These are phyloP conservation scores for Aldrovandia affinis DNA, from an alignment of 2,797 vertebrate species.

Conservation along the genomic window DNA sequence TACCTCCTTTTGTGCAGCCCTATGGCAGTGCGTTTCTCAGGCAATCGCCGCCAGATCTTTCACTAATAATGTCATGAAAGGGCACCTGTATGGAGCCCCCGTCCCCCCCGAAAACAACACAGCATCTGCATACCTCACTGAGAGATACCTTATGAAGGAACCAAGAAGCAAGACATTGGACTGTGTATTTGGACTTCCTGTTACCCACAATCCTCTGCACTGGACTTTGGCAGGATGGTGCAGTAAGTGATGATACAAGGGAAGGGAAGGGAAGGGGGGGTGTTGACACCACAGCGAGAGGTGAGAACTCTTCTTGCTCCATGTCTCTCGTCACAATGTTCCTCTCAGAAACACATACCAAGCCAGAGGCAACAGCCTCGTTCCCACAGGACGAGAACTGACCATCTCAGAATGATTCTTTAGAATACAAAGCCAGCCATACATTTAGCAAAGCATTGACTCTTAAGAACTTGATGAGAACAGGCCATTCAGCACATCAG, in stretches of 20 bases:
- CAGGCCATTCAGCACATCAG: too few species aligned
- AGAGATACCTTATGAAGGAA: not conserved
- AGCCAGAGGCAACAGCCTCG: too few species aligned
- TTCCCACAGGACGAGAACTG: too few species aligned
- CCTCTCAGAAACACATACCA: conserved; percentile 22
- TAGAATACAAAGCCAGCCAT: too few species aligned
- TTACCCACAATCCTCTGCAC: too few species aligned
- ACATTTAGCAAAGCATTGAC: too few species aligned
- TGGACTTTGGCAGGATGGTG: too few species aligned
- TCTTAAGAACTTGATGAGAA: too few species aligned
- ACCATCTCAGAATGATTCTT: too few species aligned
- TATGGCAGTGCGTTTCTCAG: conserved; percentile 12
- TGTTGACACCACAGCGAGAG: not conserved
- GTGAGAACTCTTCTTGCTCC: conserved; percentile 23
- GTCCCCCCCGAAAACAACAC: not conserved
- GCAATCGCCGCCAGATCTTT: conserved; percentile 29
- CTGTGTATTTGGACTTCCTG: not conserved
- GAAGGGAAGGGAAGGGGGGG: not conserved
- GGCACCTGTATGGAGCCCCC: not conserved
- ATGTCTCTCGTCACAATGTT: conserved; percentile 33
- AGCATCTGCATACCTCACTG: conserved; percentile 18
- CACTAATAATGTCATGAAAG: conserved; percentile 28
- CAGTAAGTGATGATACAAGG: too few species aligned
- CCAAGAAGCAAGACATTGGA: not conserved
- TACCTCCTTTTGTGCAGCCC: conserved; percentile 18